Conservation (phyloP, 2,113 vertebrate species). For the Furnarius figulus region DNA sequence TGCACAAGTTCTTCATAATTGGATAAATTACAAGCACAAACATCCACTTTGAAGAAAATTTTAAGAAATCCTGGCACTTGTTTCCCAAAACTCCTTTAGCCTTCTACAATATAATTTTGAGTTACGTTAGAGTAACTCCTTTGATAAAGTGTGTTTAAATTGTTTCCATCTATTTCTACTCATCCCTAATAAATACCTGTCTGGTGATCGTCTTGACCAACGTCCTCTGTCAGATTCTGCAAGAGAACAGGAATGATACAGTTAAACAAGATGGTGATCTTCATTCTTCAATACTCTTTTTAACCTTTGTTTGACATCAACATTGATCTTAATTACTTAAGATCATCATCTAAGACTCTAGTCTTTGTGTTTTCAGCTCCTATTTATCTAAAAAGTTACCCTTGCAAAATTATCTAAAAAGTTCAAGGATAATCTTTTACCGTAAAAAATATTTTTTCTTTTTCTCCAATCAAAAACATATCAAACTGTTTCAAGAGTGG, state of each 20-base stretch:
- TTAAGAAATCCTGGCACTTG: not conserved
- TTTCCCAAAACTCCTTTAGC: not conserved
- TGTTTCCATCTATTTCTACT: not conserved
- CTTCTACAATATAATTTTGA: not conserved
- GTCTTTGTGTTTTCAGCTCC: not conserved
- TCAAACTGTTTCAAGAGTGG: not conserved
- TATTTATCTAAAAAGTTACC: not conserved
- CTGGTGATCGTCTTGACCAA: constrained; percentile 91
- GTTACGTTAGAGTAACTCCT: not conserved
- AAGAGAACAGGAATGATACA: constrained; percentile 55
- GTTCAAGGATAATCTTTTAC: not conserved
- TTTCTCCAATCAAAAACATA: not conserved
- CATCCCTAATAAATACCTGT: constrained; percentile 82
- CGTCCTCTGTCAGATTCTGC: constrained; percentile 97
- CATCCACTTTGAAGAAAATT: not conserved
- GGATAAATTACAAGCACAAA: not conserved
- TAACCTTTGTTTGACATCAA: not conserved
- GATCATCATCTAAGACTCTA: not conserved
- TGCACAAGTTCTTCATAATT: not conserved
- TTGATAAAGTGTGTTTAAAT: not conserved
- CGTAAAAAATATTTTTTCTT: not conserved
- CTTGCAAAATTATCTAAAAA: not conserved
- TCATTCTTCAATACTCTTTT: not conserved
- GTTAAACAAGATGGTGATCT: constrained; percentile 17
- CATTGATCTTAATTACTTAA: not conserved